Base-by-base conservation (phyloP, 1,140 invertebrate genomes). In the Heliconius himera region DNA sequence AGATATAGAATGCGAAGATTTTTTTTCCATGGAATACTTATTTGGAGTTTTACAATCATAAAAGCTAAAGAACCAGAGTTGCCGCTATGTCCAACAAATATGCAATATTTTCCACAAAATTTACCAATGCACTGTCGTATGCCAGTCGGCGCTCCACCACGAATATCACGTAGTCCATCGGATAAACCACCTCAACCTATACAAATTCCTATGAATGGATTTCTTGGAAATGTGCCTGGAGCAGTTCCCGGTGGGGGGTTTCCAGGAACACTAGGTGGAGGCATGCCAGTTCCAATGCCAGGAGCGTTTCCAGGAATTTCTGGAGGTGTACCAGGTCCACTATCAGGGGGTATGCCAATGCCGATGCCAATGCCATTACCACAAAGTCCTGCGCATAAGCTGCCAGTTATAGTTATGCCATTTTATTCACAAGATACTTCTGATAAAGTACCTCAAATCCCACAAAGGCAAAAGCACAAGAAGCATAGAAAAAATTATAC, bases 341-440 rank as follows among this genome's bases (percentile, higher is more conserved):
- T 78, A 22, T 79, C 88, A 3, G 77, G 86, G 76, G 81, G 81
- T 13, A 84, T 88, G 60, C 84, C 89, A 8, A 83, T 90, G 74
- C 82, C 81, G 1, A 84, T 90, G 74, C 81, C 85, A n/a, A 77
- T 87, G 56, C 81, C 82, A 38, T 82, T 81, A 33, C 77, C 81
- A 33, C 85, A 83, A 49, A 80, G 74, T 9, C 88, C 90, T n/a
- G 70, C 83, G 16, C 89, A 90, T 9, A 94, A 94, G 78, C 79
- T 94, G 4, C 93, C 93, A n/a, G 91, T 94, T 20, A 92, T 94
- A 5, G 93, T 94, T 3, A 94, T 94, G 93, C 91, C 93, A 8
- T 91, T 92, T 36, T 94, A 94, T 79, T 91, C 91, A 1, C 91
- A 87, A 74, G 91, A 93, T 70, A 81, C 83, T 29, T 66, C 60